Conservation (phyloP, 2,888 invertebrate genomes). For the Rhorus exstirpatorius region DNA sequence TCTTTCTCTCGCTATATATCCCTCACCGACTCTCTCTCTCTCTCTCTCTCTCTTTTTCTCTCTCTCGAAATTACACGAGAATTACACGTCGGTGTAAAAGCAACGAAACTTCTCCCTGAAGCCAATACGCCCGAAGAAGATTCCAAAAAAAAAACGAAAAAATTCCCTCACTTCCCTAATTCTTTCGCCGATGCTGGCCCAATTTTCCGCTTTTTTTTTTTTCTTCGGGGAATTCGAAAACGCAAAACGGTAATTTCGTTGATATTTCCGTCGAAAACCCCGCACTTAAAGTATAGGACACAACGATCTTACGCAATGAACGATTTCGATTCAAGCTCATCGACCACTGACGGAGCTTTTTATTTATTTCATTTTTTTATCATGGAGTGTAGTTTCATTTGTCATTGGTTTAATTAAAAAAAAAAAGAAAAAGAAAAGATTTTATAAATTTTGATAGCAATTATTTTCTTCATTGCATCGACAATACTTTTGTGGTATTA, state of each 20-base stretch:
- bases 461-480: too few relatives aligned
- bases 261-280: conserved; percentile 23
- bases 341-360: neutral
- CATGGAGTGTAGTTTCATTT: too few relatives aligned
- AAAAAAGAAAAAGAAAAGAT: too few relatives aligned
- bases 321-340: neutral
- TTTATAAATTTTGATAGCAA: too few relatives aligned
- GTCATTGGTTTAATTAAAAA: too few relatives aligned
- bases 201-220: conserved; percentile 13
- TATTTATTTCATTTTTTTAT: neutral
- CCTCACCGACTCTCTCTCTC: neutral
- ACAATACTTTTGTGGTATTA: too few relatives aligned
- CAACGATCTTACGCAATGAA: conserved; percentile 27
- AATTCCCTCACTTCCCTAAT: conserved; percentile 26
- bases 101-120: conserved; percentile 10
- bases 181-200: conserved; percentile 41
- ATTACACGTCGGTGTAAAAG: conserved; percentile 1
- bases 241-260: conserved; percentile 46
- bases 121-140: conserved; percentile 21
- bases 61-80: conserved; percentile 17
- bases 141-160: conserved; percentile 32
- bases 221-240: conserved; percentile 32
- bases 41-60: neutral
- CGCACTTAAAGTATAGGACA: conserved; percentile 22
- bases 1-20: neutral